phyloP scores from a whole-genome alignment of 2,797 vertebrate genomes.

The Allobates femoralis region DNA sequence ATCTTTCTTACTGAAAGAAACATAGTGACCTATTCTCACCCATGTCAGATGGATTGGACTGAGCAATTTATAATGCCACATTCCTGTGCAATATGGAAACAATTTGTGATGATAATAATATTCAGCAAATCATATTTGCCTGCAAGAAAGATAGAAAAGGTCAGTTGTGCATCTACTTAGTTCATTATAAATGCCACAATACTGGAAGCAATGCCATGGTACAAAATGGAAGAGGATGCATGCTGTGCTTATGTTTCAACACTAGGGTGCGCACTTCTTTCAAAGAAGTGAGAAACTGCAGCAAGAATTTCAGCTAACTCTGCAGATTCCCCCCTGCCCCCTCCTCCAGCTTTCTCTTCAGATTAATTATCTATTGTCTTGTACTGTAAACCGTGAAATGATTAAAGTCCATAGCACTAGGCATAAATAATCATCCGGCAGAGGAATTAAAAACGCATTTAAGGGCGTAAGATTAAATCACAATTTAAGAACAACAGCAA shows the following conservation, averaged over 20 bases:
- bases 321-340: conserved; percentile 44
- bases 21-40: neutral
- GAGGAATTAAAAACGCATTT: conserved; percentile 28
- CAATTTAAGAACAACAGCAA: neutral
- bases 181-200: neutral
- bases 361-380: conserved; percentile 61
- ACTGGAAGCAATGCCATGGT: neutral
- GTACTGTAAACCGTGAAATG: conserved; percentile 55
- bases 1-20: neutral
- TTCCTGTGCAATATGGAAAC: neutral
- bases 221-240: neutral
- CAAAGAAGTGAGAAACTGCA: conserved; percentile 57
- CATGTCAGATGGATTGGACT: neutral
- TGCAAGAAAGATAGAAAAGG: neutral
- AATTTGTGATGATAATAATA: neutral
- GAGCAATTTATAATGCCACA: neutral
- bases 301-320: conserved; percentile 58
- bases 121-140: neutral
- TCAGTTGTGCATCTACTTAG: neutral
- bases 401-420: conserved; percentile 29
- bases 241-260: neutral
- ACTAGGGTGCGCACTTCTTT: conserved; percentile 25
- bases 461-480: neutral
- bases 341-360: conserved; percentile 36
- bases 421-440: conserved; percentile 27